These are phyloP conservation scores for Haliclona indistincta DNA, from an alignment of 37 sponge, comb jelly and placozoan species.

Conservation along the genomic window DNA sequence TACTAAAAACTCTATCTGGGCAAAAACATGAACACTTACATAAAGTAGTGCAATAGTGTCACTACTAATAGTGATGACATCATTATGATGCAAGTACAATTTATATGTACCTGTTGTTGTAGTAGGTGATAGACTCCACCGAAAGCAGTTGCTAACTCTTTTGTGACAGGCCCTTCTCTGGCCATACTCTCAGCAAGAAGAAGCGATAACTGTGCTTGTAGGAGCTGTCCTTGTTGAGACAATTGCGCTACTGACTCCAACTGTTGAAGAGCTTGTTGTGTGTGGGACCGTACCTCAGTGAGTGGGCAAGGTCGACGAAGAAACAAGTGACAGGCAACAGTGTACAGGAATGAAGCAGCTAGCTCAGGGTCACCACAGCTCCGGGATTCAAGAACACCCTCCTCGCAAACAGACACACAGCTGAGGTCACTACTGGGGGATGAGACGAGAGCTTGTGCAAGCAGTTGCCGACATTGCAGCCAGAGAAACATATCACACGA, in stretches of 20 bases:
- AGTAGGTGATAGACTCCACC: slow-evolving; percentile 10
- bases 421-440: too few species aligned
- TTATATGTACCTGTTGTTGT: slow-evolving; percentile 29
- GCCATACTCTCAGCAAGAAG: slow-evolving; percentile 51
- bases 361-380: slow-evolving; percentile 35
- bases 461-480: slow-evolving; percentile 17
- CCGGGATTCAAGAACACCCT: slow-evolving; percentile 29
- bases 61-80: too few species aligned
- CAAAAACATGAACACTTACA: too few species aligned
- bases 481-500: slow-evolving; percentile 36
- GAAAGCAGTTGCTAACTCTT: slow-evolving; percentile 23
- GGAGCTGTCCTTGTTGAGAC: slow-evolving; percentile 1
- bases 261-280: slow-evolving; percentile 3
- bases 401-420: slow-evolving; percentile 5
- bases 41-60: too few species aligned
- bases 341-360: slow-evolving; percentile 10
- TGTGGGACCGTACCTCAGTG: not conserved
- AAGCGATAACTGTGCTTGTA: slow-evolving; percentile 12
- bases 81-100: too few species aligned
- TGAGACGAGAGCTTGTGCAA: slow-evolving; percentile 29
- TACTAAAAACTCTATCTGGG: too few species aligned
- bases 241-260: slow-evolving; percentile 13
- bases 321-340: slow-evolving; percentile 14
- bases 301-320: not conserved
- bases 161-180: not conserved